Conservation (phyloP, 1,140 invertebrate genomes). For the Drosophila pallidifrons region DNA sequence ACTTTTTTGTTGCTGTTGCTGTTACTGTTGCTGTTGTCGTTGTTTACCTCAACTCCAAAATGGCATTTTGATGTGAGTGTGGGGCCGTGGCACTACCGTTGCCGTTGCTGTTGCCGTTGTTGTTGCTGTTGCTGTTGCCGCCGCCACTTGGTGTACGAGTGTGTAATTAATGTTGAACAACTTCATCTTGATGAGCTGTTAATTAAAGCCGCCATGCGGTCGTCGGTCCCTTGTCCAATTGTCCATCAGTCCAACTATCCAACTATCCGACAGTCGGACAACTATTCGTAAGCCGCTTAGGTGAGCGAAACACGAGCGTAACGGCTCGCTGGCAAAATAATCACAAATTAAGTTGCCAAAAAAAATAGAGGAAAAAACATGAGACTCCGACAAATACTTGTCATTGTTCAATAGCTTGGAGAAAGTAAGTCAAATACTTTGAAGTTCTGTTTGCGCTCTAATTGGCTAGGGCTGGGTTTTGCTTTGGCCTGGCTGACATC, state of each 20-base stretch:
- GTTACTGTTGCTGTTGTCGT: background rate
- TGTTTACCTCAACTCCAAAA: constrained; percentile 51
- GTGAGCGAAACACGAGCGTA: constrained; percentile 53
- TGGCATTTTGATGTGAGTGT: constrained; percentile 57
- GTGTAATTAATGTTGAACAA: constrained; percentile 75
- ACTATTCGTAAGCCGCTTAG: constrained; percentile 66
- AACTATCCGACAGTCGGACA: constrained; percentile 16
- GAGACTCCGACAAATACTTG: constrained; percentile 47
- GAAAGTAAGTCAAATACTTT: constrained; percentile 67
- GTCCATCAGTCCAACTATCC: constrained; percentile 1
- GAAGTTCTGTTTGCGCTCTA: constrained; percentile 62
- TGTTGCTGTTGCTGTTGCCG: background rate
- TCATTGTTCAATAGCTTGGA: constrained; percentile 60
- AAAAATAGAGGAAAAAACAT: constrained; percentile 32
- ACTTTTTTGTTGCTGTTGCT: constrained; percentile 15
- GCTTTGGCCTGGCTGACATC: constrained; percentile 48
- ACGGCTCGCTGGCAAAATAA: constrained; percentile 49
- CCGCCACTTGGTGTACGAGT: constrained; percentile 38
- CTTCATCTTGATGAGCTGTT: constrained; percentile 78
- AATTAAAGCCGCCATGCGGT: constrained; percentile 67
- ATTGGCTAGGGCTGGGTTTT: constrained; percentile 46
- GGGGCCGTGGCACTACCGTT: constrained; percentile 39
- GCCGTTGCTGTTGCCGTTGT: background rate
- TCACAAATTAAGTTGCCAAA: constrained; percentile 54
- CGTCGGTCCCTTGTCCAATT: constrained; percentile 13